Evolutionary conservation across 2,888 invertebrate species (phyloP).

Genomic region (Dasypogon diadema): DNA sequence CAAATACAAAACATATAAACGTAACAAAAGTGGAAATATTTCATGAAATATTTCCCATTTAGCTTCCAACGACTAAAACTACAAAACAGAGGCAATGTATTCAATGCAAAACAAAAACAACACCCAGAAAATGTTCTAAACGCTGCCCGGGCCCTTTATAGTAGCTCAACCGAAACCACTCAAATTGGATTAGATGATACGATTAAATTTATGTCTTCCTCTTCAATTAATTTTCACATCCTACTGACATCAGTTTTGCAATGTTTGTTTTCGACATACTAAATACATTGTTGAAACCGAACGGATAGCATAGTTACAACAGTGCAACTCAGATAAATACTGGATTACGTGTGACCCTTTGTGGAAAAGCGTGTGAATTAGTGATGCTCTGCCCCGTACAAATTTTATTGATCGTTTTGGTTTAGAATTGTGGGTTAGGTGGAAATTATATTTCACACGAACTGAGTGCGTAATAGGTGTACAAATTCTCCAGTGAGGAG

Average conservation of each 20-base stretch:
- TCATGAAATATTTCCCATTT: too few relatives aligned
- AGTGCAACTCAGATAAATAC: constrained; percentile 16
- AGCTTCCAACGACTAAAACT: too few relatives aligned
- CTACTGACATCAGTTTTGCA: constrained; percentile 24
- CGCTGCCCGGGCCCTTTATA: not conserved
- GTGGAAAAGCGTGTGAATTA: constrained; percentile 31
- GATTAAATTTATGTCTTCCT: constrained; percentile 44
- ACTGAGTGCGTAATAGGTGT: too few relatives aligned
- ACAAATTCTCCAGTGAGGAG: too few relatives aligned
- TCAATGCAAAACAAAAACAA: not conserved
- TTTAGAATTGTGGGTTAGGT: constrained; percentile 24
- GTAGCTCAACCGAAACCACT: constrained; percentile 27
- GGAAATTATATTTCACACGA: not conserved
- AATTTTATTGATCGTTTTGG: constrained; percentile 29
- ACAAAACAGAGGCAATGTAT: too few relatives aligned
- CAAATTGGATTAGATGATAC: constrained; percentile 41
- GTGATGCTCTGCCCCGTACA: constrained; percentile 30
- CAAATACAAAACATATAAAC: too few relatives aligned
- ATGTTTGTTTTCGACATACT: constrained; percentile 38
- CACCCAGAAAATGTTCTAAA: not conserved
- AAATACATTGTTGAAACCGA: constrained; percentile 29
- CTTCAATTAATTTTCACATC: constrained; percentile 40
- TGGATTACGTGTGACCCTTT: constrained; percentile 29
- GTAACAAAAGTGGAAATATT: too few relatives aligned
- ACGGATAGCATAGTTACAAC: not conserved